These are phyloP conservation scores for Stichodactyla helianthus DNA, from an alignment of 64 coral and sea anemone species.

Conservation along the genomic window DNA sequence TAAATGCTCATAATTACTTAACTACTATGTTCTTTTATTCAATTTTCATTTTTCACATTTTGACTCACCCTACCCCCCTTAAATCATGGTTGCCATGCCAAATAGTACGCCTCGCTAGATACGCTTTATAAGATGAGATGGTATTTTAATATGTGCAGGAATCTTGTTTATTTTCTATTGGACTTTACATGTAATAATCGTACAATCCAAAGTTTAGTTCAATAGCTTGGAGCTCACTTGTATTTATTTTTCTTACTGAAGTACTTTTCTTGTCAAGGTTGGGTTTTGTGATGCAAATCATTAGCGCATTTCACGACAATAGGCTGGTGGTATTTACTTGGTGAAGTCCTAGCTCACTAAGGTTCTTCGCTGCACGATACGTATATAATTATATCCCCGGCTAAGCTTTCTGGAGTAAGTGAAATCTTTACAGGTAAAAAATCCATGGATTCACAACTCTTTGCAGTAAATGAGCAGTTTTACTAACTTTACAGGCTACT, in stretches of 20 bases:
- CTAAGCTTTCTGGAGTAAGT: not conserved
- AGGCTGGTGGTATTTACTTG: not conserved
- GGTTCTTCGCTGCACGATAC: not conserved
- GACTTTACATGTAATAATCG: not conserved
- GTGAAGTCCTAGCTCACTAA: not conserved
- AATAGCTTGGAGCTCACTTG: not conserved
- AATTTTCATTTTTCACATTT: not conserved
- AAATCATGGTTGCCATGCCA: constrained; percentile 1
- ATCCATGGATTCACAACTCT: not conserved
- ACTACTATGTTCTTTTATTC: not conserved
- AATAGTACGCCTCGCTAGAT: constrained; percentile 3
- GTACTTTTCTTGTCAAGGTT: constrained; percentile 7
- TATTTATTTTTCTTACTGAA: not conserved
- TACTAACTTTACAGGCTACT: not conserved
- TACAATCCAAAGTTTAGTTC: not conserved
- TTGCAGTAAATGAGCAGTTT: not conserved
- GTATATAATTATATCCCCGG: not conserved
- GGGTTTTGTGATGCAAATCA: constrained; percentile 6
- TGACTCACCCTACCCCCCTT: not conserved
- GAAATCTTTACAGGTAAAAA: not conserved
- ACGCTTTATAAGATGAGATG: not conserved
- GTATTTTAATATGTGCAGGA: not conserved
- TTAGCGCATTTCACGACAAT: not conserved
- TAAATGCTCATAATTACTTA: not conserved
- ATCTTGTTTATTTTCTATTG: not conserved